phyloP scores from a whole-genome alignment of 2,797 vertebrate species.

The Bradypus variegatus region DNA sequence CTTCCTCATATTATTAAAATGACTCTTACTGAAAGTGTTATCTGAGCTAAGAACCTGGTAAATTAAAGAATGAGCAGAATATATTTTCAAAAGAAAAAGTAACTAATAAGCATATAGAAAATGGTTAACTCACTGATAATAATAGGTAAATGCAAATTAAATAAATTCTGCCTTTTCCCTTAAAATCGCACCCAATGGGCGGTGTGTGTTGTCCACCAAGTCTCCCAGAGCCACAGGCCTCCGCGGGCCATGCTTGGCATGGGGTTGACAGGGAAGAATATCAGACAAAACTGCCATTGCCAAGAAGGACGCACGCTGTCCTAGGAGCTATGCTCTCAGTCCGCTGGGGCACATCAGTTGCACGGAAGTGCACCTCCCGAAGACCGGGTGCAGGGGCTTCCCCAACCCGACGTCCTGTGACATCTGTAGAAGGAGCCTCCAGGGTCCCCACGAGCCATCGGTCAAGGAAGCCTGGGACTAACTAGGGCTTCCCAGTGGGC shows the following conservation, averaged over 20 bases:
- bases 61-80: neutral
- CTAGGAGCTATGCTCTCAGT: neutral
- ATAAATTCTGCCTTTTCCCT: neutral
- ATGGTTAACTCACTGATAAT: neutral
- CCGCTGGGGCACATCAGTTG: neutral
- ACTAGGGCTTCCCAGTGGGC: neutral
- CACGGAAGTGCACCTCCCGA: neutral
- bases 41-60: neutral
- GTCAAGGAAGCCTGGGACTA: neutral
- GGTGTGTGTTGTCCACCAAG: neutral
- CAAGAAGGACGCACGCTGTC: neutral
- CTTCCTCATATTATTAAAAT: neutral
- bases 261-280: neutral
- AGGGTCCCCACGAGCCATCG: neutral
- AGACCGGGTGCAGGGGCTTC: neutral
- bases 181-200: neutral
- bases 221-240: neutral
- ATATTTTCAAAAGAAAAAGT: neutral
- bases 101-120: neutral
- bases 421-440: neutral
- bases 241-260: neutral
- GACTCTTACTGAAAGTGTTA: neutral
- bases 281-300: neutral
- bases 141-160: neutral
- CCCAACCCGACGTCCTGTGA: neutral